Evolutionary conservation across 2,797 vertebrate species (phyloP).

Genomic region (Acipenser transmontanus): DNA sequence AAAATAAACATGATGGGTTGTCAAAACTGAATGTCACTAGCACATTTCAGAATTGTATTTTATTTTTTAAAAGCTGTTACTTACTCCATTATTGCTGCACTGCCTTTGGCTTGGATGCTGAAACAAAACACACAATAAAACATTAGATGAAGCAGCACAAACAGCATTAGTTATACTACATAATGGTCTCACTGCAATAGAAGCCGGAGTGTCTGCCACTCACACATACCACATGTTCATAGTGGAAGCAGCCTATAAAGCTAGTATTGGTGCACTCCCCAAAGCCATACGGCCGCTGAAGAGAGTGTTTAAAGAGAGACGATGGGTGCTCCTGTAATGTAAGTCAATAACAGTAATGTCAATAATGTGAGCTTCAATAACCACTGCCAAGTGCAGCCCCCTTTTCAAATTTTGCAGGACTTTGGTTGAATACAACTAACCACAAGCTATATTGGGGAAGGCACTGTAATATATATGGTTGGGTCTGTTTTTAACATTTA

Average conservation of each 20-base stretch:
- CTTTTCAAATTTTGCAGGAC: constrained; percentile 5
- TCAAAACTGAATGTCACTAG: constrained; percentile 38
- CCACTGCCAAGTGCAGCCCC: background rate
- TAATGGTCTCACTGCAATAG: constrained; percentile 35
- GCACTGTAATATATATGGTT: too few relatives aligned
- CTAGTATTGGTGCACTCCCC: constrained; percentile 23
- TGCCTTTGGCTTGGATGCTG: constrained; percentile 64
- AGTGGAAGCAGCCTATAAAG: constrained; percentile 32
- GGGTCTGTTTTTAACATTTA: too few relatives aligned
- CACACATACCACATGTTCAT: constrained; percentile 55
- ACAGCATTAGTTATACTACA: constrained; percentile 21
- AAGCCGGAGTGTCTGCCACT: constrained; percentile 28
- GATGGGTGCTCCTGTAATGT: background rate
- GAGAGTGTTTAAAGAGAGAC: constrained; percentile 13
- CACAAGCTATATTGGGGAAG: too few relatives aligned
- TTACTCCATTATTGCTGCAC: constrained; percentile 64
- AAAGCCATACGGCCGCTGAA: background rate
- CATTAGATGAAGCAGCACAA: constrained; percentile 44
- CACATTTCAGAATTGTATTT: constrained; percentile 34
- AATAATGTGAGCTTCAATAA: constrained; percentile 6
- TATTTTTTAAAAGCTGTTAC: constrained; percentile 38
- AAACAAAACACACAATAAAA: constrained; percentile 76
- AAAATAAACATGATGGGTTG: constrained; percentile 40
- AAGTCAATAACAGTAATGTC: constrained; percentile 16
- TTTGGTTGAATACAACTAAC: too few relatives aligned